phyloP scores from a whole-genome alignment of 2,888 invertebrate species.

The Daptonema setosum region DNA sequence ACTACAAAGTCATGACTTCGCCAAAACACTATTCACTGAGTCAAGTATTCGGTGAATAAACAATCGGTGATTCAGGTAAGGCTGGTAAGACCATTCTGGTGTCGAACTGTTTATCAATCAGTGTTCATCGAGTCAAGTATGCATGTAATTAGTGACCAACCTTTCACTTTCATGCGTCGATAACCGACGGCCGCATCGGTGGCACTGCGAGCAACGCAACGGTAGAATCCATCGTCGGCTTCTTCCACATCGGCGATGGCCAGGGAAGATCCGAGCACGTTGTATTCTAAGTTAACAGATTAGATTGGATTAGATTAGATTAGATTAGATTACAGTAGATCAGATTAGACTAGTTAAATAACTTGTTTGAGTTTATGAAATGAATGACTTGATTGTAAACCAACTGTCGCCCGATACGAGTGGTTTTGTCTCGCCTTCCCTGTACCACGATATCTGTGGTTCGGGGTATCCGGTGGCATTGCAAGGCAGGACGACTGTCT shows the following conservation, averaged over 20 bases:
- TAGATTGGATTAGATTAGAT: slow-evolving; percentile 20
- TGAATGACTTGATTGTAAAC: no score
- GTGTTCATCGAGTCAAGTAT: no score
- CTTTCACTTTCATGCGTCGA: slow-evolving; percentile 14
- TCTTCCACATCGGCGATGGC: slow-evolving; percentile 18
- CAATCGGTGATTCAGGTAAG: no score
- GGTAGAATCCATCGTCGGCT: slow-evolving; percentile 24
- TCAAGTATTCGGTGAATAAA: no score
- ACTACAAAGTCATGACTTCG: no score
- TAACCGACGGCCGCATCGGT: slow-evolving; percentile 24
- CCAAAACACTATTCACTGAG: no score
- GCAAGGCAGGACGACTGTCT: slow-evolving; percentile 31
- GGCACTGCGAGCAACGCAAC: slow-evolving; percentile 28
- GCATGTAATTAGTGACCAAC: no score
- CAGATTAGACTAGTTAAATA: not conserved
- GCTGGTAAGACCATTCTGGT: no score
- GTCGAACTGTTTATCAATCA: no score
- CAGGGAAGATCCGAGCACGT: slow-evolving; percentile 19
- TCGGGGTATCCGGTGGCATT: slow-evolving; percentile 31
- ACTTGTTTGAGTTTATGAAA: no score
- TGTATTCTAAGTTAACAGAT: slow-evolving; percentile 16
- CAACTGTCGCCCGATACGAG: not conserved
- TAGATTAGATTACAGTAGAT: not conserved
- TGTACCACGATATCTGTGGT: slow-evolving; percentile 30
- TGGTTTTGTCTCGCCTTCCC: slow-evolving; percentile 11